Base-by-base conservation (phyloP, 64 coral and sea anemone genomes). In the Montipora capricornis region DNA sequence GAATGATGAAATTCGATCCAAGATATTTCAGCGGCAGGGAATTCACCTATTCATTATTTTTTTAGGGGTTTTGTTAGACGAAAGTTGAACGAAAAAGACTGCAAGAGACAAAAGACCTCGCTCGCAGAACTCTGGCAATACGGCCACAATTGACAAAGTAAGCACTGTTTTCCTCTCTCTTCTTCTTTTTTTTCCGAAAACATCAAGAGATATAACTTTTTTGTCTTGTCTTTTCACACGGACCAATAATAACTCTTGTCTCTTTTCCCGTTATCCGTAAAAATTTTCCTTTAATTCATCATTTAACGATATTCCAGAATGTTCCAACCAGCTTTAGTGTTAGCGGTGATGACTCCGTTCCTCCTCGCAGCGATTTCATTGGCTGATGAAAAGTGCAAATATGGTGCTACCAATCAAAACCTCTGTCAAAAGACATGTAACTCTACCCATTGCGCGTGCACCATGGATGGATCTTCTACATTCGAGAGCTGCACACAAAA, bases 381-480 rank as follows among this genome's bases (percentile, higher is more conserved):
- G 61, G 61, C 81, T 2, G 37, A 16, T 15, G 81, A 84, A 47
- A 37, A 19, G 13, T 93, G 91, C 37, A 16, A 78, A 77, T 20
- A 46, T 50, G 91, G 91, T 4, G 17, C 48, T 4, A 64, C 87
- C 3, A 93, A 93, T 69, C 91, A 93, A 79, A 16, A 84, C 7
- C 91, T 93, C 22, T 93, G 91, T 46, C 91, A 93, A 53, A 93
- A 78, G 55, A 93, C 71, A 1, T 93, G 91, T 24, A 17, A 78
- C 44, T 50, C 77, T 3, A 73, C 5, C 37, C 62, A 26, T 4
- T 93, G 91, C 20, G 49, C 68, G 0, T 93, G 91, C 20, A 55
- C 37, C 58, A 93, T 87, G 91, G 68, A 51, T 1, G 91, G 71
- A 16, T 57, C 75, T 20, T 58, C 91, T 9, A 12, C 44, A 22